phyloP scores from a whole-genome alignment of 1,140 invertebrate genomes.

The Stenopsyche tienmushanensis region DNA sequence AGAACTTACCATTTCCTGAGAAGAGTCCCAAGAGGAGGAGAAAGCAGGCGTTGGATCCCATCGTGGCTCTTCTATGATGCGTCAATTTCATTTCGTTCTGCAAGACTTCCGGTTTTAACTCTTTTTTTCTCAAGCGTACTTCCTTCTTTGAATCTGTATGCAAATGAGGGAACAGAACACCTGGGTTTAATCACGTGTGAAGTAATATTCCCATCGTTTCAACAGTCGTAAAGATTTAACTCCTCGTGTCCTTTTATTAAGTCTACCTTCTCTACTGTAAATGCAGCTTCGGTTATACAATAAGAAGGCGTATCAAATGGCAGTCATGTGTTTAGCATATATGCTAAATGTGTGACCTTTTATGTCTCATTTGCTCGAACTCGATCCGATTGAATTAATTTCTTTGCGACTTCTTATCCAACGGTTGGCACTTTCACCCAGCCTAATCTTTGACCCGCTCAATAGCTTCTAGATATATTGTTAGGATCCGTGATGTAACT shows the following conservation, averaged over 20 bases:
- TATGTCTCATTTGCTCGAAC: neutral
- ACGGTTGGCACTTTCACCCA: neutral
- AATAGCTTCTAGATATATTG: neutral
- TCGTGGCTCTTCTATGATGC: conserved; percentile 11
- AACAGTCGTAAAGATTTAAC: too few relatives aligned
- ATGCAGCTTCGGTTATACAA: too few relatives aligned
- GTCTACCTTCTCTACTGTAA: too few relatives aligned
- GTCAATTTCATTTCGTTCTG: conserved; percentile 17
- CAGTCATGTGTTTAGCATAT: too few relatives aligned
- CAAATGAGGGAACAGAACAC: neutral
- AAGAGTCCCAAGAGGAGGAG: conserved; percentile 25
- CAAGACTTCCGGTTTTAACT: neutral
- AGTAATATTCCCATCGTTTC: neutral
- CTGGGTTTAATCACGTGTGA: neutral
- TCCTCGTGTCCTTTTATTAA: too few relatives aligned
- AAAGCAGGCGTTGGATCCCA: conserved; percentile 26
- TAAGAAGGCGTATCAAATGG: too few relatives aligned
- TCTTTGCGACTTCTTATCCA: neutral
- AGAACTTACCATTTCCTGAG: conserved; percentile 32
- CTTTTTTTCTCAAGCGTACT: too few relatives aligned
- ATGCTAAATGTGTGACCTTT: neutral
- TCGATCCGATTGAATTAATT: neutral
- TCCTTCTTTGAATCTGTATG: neutral
- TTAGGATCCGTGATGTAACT: conserved; percentile 1
- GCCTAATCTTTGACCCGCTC: neutral